phyloP scores from a whole-genome alignment of 2,888 invertebrate species.

The Thysanoteuthis rhombus region DNA sequence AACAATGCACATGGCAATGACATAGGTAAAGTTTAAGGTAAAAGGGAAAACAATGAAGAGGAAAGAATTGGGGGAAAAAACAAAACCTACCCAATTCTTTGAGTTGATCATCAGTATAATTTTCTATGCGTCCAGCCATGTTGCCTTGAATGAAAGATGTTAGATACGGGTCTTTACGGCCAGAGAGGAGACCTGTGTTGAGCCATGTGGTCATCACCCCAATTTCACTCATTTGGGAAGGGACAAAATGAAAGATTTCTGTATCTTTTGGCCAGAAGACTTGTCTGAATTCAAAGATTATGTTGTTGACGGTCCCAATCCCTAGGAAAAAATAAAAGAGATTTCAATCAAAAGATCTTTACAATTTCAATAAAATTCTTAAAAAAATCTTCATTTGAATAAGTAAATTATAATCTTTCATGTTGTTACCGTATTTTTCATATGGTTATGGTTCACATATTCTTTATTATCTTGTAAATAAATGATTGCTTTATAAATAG shows the following conservation, averaged over 20 bases:
- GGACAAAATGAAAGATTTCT: constrained; percentile 50
- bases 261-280: constrained; percentile 58
- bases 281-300: constrained; percentile 53
- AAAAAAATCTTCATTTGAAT: too few species aligned
- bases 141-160: constrained; percentile 47
- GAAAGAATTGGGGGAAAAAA: too few species aligned
- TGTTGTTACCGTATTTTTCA: too few species aligned
- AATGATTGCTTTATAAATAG: too few species aligned
- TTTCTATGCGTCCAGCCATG: constrained; percentile 46
- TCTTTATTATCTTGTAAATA: too few species aligned
- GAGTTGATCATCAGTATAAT: constrained; percentile 45
- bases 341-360: too few species aligned
- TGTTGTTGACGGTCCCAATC: constrained; percentile 38
- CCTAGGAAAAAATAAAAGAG: neutral
- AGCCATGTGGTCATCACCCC: constrained; percentile 56
- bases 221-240: constrained; percentile 38
- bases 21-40: too few species aligned
- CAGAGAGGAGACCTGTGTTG: constrained; percentile 47
- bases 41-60: too few species aligned
- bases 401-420: too few species aligned
- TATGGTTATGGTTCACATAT: too few species aligned
- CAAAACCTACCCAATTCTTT: constrained; percentile 39
- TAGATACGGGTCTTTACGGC: constrained; percentile 42
- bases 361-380: too few species aligned
- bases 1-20: too few species aligned